Evolutionary conservation across 1,140 invertebrate genomes (phyloP), one percentile per base, ranked within the genome.

Genomic region (Solen grandis): DNA sequence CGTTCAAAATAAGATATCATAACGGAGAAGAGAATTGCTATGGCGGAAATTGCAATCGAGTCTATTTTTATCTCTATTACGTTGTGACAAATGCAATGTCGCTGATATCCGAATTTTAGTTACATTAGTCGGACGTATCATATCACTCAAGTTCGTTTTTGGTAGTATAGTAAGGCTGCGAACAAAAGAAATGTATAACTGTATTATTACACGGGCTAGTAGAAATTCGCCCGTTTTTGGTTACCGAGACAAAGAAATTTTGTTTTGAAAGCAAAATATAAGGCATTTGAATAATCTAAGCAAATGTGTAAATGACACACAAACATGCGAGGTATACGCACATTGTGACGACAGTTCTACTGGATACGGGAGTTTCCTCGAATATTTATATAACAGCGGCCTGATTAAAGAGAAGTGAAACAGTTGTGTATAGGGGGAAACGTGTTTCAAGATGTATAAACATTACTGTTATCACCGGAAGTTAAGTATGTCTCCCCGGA

Each of bases 91-190:
- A n/a, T n/a, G n/a, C n/a, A n/a, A n/a, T n/a, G n/a, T n/a, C n/a
- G n/a, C n/a, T n/a, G n/a, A n/a, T 1, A 50, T 70, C 1, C 36
- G 36, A 14, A 2, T 10, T n/a, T 29, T 77, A 36, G 74, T 62
- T 0, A 19, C 29, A 1, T 25, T 77, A 36, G 35, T 68, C 4
- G 74, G 74, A 4, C 41, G 66, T 3, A 55, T 77, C 2, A 68
- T 77, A 36, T 77, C 60, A 1, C 31, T 68, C n/a, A 46, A 77
- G 33, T 27, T 5, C 27, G 74, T 77, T 19, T 31, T 77, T 1
- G 74, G 62, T 5, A 38, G 25, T 13, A n/a, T n/a, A n/a, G n/a
- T n/a, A n/a, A n/a, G n/a, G n/a, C n/a, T n/a, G n/a, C n/a, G n/a
- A n/a, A n/a, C n/a, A n/a, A n/a, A n/a, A n/a, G n/a, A n/a, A n/a